Evolutionary conservation across 2,888 invertebrate species (phyloP), one percentile per base, ranked within the genome.

Genomic region (Drosophila neonasuta): DNA sequence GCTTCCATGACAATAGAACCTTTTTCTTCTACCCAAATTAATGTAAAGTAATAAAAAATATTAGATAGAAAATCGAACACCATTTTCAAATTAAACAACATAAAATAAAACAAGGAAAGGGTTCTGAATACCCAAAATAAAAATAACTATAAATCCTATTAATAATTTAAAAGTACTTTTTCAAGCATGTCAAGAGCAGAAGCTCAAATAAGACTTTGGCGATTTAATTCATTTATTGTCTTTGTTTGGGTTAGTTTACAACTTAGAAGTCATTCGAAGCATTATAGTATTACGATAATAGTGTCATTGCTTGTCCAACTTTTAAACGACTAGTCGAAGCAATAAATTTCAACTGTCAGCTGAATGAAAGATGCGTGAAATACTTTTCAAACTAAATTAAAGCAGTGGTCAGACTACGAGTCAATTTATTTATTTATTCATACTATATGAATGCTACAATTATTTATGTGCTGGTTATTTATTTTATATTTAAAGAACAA

Each of bases 21-120:
- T 49, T 50, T 58, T 29, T 24, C 11, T 9, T 30, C n/a, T n/a
- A 6, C 2, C 9, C 24, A 48, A 71, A 41, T 30, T 60, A 39
- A 20, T 30, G 15, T 10, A 30, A 36, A 20, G 36, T 17, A 30
- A 39, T 44, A 50, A 72, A 70, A 36, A 39, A 36, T 29, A 15
- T 51, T 34, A 10, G 32, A 52, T 20, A 36, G 6, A n/a, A 44
- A 15, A 36, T 29, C 56, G 24, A 49, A 49, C n/a, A 34, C n/a
- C 54, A 24, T 44, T 24, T 30, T 6, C n/a, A 32, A 44, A 45
- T 55, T 55, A 34, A 1, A 10, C 10, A 20, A 44, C 44, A 20
- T 34, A 44, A 55, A 55, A n/a, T 34, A 7, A 39, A 39, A 41
- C 39, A 41, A 41, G 3, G 2, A 34, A 20, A 10, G 11, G 13